phyloP scores from a whole-genome alignment of 2,888 invertebrate species.

The Polydrusus pterygomalis region DNA sequence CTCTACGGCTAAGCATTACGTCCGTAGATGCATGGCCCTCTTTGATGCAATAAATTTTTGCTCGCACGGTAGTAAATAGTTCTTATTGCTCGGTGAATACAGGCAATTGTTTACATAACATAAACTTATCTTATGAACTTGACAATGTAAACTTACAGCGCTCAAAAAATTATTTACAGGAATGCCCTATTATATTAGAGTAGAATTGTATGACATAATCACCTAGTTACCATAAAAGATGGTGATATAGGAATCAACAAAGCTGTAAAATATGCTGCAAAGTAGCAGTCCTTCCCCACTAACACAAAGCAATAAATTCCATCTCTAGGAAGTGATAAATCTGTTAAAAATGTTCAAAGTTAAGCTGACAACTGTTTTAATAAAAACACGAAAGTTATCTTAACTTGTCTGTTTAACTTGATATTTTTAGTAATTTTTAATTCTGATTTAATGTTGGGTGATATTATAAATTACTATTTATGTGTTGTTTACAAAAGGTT shows the following conservation, averaged over 20 bases:
- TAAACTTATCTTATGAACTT: too few species aligned
- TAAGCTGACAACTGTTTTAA: constrained; percentile 37
- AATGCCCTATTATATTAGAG: too few species aligned
- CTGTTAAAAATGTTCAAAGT: constrained; percentile 32
- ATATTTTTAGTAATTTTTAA: constrained; percentile 32
- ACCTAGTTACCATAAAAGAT: too few species aligned
- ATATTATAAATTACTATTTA: constrained; percentile 30
- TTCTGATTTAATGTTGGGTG: constrained; percentile 32
- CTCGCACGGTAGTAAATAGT: too few species aligned
- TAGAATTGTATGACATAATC: too few species aligned
- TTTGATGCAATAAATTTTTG: too few species aligned
- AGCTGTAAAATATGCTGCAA: background rate
- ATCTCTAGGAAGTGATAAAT: constrained; percentile 29
- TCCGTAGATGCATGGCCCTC: too few species aligned
- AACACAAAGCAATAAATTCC: background rate
- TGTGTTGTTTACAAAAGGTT: constrained; percentile 11
- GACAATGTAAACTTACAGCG: too few species aligned
- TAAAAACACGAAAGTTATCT: constrained; percentile 44
- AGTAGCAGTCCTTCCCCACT: constrained; percentile 17
- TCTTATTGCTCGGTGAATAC: too few species aligned
- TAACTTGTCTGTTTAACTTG: constrained; percentile 33
- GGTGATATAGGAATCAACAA: background rate
- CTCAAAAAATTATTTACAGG: too few species aligned
- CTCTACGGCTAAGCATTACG: too few species aligned
- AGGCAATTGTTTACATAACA: too few species aligned